A percentile compares a stretch with the other conserved stretches of the same genome.
These are phyloP conservation scores for Danio jaintianensis DNA, from an alignment of 2,797 vertebrate genomes.

Conservation along the genomic window DNA sequence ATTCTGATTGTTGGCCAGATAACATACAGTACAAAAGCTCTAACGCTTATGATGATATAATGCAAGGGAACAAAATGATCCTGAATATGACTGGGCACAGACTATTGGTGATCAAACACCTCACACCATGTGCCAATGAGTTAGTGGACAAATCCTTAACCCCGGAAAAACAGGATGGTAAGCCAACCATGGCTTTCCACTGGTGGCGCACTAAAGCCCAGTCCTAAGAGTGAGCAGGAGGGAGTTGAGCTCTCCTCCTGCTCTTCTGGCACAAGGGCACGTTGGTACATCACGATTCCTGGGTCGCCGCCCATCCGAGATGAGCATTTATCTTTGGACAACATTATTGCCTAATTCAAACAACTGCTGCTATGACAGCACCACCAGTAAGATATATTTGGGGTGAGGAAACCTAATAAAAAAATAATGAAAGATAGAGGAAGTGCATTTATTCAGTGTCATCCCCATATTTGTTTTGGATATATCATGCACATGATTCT, in stretches of 20 bases:
- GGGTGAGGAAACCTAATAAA: constrained; percentile 21
- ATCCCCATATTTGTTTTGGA: background rate
- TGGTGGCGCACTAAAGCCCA: constrained; percentile 38
- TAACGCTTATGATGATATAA: constrained; percentile 32
- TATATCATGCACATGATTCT: background rate
- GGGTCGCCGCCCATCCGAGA: constrained; percentile 9
- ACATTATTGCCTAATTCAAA: constrained; percentile 28
- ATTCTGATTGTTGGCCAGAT: constrained; percentile 6
- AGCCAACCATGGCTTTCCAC: constrained; percentile 44
- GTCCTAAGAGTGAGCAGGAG: constrained; percentile 56
- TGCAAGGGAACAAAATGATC: constrained; percentile 32
- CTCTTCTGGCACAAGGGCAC: constrained; percentile 29
- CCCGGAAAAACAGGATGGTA: constrained; percentile 36
- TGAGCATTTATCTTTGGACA: constrained; percentile 41
- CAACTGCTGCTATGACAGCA: background rate
- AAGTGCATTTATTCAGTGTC: constrained; percentile 25
- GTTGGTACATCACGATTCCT: constrained; percentile 28
- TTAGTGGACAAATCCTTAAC: constrained; percentile 52
- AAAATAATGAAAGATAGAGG: constrained; percentile 5
- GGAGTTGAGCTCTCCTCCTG: constrained; percentile 49
- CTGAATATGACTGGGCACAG: constrained; percentile 31
- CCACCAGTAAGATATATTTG: constrained; percentile 17
- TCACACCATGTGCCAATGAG: constrained; percentile 45
- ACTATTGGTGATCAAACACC: constrained; percentile 34
- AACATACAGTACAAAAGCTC: constrained; percentile 19